A percentile compares a stretch with the other conserved stretches of the same genome.
Conservation (phyloP, 92 coral and sea anemone genomes). For the Palythoa grandiflora region DNA sequence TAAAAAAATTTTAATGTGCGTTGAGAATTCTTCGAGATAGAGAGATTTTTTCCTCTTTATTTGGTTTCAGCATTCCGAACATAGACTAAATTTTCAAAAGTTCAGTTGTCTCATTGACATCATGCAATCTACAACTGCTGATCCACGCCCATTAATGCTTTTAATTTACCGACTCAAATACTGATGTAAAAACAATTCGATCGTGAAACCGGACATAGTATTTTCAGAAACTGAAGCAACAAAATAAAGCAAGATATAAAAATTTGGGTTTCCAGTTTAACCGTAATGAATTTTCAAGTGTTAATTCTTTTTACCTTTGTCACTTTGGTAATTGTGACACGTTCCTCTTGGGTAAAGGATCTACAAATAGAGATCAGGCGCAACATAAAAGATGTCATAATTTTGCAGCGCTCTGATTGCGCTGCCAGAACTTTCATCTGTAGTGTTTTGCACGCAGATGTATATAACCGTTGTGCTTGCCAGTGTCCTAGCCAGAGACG, state of each 20-base stretch:
- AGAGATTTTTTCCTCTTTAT: too few relatives aligned
- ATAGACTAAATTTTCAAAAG: neutral
- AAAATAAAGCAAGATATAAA: neutral
- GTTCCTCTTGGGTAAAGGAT: neutral
- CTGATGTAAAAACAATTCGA: too few relatives aligned
- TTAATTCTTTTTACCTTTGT: neutral
- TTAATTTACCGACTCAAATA: neutral
- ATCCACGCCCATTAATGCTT: neutral
- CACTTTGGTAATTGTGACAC: neutral
- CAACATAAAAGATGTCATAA: neutral
- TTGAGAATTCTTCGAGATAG: too few relatives aligned
- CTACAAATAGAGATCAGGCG: neutral
- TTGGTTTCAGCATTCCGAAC: neutral
- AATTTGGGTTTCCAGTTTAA: neutral
- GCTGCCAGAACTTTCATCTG: slow-evolving; percentile 12
- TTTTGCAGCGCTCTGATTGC: slow-evolving; percentile 14
- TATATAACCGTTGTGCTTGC: neutral
- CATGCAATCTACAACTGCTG: slow-evolving; percentile 19
- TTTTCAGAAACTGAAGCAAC: neutral
- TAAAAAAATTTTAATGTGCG: too few relatives aligned
- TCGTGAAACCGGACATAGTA: neutral
- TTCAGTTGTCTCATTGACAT: neutral
- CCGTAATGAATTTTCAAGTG: neutral
- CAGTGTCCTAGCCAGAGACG: slow-evolving; percentile 28
- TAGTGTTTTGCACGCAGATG: slow-evolving; percentile 19